These are phyloP conservation scores for Hipposideros larvatus DNA, from an alignment of 2,797 vertebrate genomes.

Conservation along the genomic window DNA sequence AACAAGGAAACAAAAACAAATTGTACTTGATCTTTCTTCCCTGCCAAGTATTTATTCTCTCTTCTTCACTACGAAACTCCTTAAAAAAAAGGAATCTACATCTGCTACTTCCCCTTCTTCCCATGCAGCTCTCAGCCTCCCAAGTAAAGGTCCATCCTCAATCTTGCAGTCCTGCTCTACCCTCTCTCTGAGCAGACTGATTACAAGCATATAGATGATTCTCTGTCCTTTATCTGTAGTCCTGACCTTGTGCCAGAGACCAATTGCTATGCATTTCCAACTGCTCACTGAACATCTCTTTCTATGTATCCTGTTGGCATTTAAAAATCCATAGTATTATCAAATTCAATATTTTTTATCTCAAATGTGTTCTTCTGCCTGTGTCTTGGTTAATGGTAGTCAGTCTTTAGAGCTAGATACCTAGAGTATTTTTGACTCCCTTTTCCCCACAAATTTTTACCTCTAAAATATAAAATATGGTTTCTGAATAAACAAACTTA, in stretches of 20 bases:
- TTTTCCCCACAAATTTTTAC: neutral
- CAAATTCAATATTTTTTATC: neutral
- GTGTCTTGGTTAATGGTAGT: neutral
- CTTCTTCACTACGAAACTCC: neutral
- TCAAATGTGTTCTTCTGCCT: neutral
- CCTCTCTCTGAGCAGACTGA: neutral
- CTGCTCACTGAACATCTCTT: neutral
- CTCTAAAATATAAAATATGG: neutral
- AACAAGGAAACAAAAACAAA: neutral
- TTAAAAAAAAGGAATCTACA: neutral
- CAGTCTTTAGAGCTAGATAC: neutral
- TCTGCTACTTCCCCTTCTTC: neutral
- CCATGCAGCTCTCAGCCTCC: no score
- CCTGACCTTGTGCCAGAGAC: neutral
- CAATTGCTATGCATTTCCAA: neutral
- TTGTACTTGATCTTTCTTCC: neutral
- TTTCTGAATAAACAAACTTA: neutral
- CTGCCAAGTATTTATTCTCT: neutral
- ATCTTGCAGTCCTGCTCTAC: accelerated
- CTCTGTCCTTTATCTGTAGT: neutral
- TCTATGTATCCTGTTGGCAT: neutral
- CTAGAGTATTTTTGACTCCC: neutral
- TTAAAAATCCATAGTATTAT: neutral
- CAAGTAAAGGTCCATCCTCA: neutral
- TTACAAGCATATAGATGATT: neutral